Base-by-base conservation (phyloP, 2,113 vertebrate species). In the Ornithorhynchus anatinus region DNA sequence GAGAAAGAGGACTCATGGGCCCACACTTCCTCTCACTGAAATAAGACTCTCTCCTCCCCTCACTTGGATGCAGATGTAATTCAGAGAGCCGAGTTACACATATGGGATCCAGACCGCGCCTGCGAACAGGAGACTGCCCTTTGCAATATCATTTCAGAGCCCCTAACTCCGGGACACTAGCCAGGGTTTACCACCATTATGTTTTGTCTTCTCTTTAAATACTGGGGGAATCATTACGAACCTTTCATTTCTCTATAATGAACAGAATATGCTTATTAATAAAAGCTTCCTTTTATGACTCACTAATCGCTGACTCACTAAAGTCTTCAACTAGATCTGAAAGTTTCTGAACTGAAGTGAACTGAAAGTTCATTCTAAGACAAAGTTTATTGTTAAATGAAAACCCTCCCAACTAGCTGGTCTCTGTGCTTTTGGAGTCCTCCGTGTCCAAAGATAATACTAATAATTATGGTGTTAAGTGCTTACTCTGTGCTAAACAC, bases 141-240 rank as follows among this genome's bases (percentile, higher is more conserved):
- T 66, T 88, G 84, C 12, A 86, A 88, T 82, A 75, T 71, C 60
- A 72, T 80, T 75, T 42, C 39, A 58, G 79, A 86, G 64, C n/a
- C n/a, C n/a, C n/a, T n/a, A n/a, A n/a, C n/a, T n/a, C n/a, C n/a
- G n/a, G n/a, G n/a, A n/a, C n/a, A n/a, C n/a, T n/a, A n/a, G n/a
- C n/a, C n/a, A n/a, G n/a, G n/a, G 86, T 82, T 88, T 88, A 84
- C 78, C 58, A 58, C 70, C n/a, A 73, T 69, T 84, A 75, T 72
- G 75, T 84, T 74, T 75, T 85, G 67, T 85, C 85, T 87, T 81
- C 83, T 75, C 70, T 85, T 85, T 77, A 85, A 84, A 88, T 68
- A 84, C 75, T 87, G 85, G 83, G 72, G 1, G 10, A 70, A 84
- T 81, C 77, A 75, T 80, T 82, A 63, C 43, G 50, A 69, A 67